Conservation (phyloP, 2,888 invertebrate species). For the Liposcelis brunnea region DNA sequence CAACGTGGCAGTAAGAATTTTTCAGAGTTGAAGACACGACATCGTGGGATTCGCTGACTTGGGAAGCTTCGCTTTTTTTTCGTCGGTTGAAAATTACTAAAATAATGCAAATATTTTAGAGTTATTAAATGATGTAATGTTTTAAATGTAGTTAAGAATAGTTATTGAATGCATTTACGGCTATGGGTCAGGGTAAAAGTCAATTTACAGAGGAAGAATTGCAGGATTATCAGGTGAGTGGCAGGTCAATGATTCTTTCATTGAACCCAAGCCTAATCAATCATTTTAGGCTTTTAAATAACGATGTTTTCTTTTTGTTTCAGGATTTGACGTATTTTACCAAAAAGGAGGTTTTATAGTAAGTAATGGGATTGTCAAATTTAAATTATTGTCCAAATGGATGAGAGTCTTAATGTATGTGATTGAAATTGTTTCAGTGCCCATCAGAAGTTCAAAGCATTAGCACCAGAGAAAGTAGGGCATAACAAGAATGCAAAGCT, state of each 20-base stretch:
- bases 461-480: slow-evolving; percentile 79
- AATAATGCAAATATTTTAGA: too few relatives aligned
- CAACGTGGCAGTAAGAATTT: too few relatives aligned
- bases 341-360: slow-evolving; percentile 82
- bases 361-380: slow-evolving; percentile 39
- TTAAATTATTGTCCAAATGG: neutral
- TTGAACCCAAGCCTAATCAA: neutral
- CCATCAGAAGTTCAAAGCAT: slow-evolving; percentile 73
- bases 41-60: too few relatives aligned
- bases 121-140: too few relatives aligned
- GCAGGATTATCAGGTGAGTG: slow-evolving; percentile 71
- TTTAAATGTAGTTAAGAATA: too few relatives aligned
- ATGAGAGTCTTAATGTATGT: too few relatives aligned
- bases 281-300: neutral
- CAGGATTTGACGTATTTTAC: slow-evolving; percentile 88
- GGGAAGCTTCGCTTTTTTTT: too few relatives aligned
- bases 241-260: slow-evolving; percentile 8
- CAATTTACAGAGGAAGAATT: slow-evolving; percentile 77
- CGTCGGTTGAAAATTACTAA: too few relatives aligned
- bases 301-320: slow-evolving; percentile 21
- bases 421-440: too few relatives aligned
- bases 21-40: too few relatives aligned
- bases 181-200: slow-evolving; percentile 69
- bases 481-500: slow-evolving; percentile 75
- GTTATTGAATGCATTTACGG: too few relatives aligned